Conservation (phyloP, 2,888 invertebrate species). For the Meliscaeva auricollis region DNA sequence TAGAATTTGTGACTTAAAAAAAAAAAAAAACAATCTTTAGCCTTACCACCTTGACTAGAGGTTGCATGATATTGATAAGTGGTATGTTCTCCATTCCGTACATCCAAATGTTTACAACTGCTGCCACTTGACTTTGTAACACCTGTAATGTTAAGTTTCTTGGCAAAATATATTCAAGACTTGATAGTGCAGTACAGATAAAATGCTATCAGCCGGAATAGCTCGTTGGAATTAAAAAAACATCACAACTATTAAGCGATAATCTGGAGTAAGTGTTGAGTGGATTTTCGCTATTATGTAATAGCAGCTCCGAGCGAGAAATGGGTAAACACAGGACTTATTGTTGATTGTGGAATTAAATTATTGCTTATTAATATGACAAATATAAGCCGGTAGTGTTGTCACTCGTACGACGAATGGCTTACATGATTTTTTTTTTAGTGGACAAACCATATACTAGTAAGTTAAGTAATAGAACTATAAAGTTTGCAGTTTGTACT, state of each 20-base stretch:
- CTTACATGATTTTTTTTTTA: conserved; percentile 56
- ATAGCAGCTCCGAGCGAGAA: conserved; percentile 11
- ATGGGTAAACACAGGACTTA: conserved; percentile 45
- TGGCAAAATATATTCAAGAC: conserved; percentile 31
- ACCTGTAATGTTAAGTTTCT: conserved; percentile 43
- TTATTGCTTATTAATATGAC: conserved; percentile 36
- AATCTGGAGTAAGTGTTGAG: conserved; percentile 59
- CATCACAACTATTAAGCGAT: conserved; percentile 39
- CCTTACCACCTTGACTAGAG: conserved; percentile 29
- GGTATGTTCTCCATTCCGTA: background rate
- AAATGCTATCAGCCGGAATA: conserved; percentile 5
- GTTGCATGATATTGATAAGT: conserved; percentile 29
- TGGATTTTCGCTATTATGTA: conserved; percentile 25
- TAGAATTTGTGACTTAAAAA: conserved; percentile 5
- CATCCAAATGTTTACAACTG: conserved; percentile 30
- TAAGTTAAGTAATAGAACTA: background rate
- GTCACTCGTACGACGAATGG: conserved; percentile 54
- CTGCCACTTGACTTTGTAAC: conserved; percentile 60
- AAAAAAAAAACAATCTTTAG: background rate
- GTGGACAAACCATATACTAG: conserved; percentile 26
- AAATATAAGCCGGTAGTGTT: conserved; percentile 22
- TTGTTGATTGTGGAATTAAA: conserved; percentile 11
- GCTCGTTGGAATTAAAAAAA: background rate
- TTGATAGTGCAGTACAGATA: conserved; percentile 27
- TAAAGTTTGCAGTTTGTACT: conserved; percentile 35